Evolutionary conservation across 2,888 invertebrate genomes (phyloP).

Genomic region (Vandiemenella viatica): DNA sequence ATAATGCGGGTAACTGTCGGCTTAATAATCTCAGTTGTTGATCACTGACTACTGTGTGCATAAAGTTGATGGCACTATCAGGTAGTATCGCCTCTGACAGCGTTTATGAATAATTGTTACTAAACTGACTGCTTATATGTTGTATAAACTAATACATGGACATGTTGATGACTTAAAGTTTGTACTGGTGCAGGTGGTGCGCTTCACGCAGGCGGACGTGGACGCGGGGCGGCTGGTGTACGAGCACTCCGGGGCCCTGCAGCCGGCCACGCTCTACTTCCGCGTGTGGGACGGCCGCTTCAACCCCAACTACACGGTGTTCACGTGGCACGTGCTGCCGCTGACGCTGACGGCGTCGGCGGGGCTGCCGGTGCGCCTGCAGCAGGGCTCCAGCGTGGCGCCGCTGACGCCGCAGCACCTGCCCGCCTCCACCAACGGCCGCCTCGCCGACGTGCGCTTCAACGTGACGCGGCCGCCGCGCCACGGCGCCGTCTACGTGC

Average conservation of each 20-base stretch:
- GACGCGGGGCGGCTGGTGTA: slow-evolving; percentile 69
- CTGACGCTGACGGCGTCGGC: slow-evolving; percentile 55
- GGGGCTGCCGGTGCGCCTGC: slow-evolving; percentile 43
- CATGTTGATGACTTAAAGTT: too few relatives aligned
- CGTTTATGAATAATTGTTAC: too few relatives aligned
- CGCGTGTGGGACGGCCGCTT: slow-evolving; percentile 80
- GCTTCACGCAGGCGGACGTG: slow-evolving; percentile 79
- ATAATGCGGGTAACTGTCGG: too few relatives aligned
- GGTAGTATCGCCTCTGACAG: too few relatives aligned
- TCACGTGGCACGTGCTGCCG: slow-evolving; percentile 71
- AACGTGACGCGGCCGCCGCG: slow-evolving; percentile 63
- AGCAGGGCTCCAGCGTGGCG: slow-evolving; percentile 77
- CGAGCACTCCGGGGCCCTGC: slow-evolving; percentile 69
- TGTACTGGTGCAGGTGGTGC: too few relatives aligned
- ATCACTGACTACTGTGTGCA: too few relatives aligned
- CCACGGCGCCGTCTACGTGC: slow-evolving; percentile 70
- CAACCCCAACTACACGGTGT: slow-evolving; percentile 65
- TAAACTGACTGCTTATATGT: too few relatives aligned
- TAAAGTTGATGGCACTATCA: too few relatives aligned
- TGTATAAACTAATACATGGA: too few relatives aligned
- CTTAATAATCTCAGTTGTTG: too few relatives aligned
- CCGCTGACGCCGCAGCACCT: slow-evolving; percentile 60
- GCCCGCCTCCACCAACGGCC: slow-evolving; percentile 71
- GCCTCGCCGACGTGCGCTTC: slow-evolving; percentile 47
- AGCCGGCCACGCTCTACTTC: slow-evolving; percentile 65